Evolutionary conservation across 2,888 invertebrate species (phyloP), one percentile per base, ranked within the genome.

Genomic region (Sialis fuliginosa): DNA sequence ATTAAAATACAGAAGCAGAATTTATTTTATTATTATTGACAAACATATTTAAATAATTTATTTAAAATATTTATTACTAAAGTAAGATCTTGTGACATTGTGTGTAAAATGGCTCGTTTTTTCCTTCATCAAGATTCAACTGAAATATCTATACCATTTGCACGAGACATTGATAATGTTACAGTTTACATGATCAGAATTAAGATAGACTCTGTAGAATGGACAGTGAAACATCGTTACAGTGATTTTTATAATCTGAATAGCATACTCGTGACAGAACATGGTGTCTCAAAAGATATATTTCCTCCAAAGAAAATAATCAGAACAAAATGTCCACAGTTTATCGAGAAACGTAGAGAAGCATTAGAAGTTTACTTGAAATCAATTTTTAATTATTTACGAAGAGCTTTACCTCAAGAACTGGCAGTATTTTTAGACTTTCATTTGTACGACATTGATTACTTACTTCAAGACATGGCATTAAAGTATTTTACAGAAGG

Each of bases 241-340:
- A 88, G 78, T 60, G 90, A 93, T 57, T 96, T 95, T 65, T 80
- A 78, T 52, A 85, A 88, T 48, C 71, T 95, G 9, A 88, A 95
- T 62, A 84, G 87, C 46, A 79, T 78, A 59, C 69, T 93, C n/a
- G 81, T 87, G 0, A 62, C 71, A 4, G 82, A 86, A 56, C 83
- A 86, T 64, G 84, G 85, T 45, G 77, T 90, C 4, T 78, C 84
- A 6, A 88, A 84, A 60, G 88, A 87, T 56, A 70, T 90, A 49
- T 66, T 96, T 10, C 96, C 96, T 8, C 91, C 91, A 1, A 96
- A 97, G 65, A 93, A 92, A 68, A 73, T 90, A 4, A 81, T 93
- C 56, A 82, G 93, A 1, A 93, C 92, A 60, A 87, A 85, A 63
- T 85, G 86, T 52, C 86, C 88, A 1, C 71, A 77, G 48, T 96